A percentile compares a stretch with the other conserved stretches of the same genome.
Evolutionary conservation across 1,140 invertebrate genomes (phyloP).

Genomic region (Macrocentrus cingulum): DNA sequence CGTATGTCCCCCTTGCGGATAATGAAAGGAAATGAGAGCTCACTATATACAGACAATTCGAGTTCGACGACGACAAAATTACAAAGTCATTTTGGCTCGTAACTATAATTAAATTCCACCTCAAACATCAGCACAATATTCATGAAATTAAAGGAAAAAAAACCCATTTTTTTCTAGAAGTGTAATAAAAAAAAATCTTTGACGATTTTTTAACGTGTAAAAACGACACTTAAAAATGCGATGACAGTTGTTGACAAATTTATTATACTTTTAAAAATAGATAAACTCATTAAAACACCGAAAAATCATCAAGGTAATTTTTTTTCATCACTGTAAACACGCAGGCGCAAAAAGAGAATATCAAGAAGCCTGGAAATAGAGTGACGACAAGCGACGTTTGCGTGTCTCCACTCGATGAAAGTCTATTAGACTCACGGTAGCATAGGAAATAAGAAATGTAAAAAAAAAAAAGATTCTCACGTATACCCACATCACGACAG

Average conservation of each 20-base stretch:
- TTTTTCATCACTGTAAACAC: no score
- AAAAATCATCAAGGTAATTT: conserved; percentile 37
- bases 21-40: conserved; percentile 9
- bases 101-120: conserved; percentile 29
- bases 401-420: conserved; percentile 27
- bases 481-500: no score
- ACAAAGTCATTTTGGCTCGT: conserved; percentile 19
- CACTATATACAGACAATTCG: conserved; percentile 12
- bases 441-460: neutral
- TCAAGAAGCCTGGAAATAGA: neutral
- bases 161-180: no score
- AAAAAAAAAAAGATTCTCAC: neutral
- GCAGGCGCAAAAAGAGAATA: conserved; percentile 1
- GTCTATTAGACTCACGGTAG: neutral
- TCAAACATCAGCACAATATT: neutral
- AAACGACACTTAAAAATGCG: neutral
- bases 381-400: conserved; percentile 19
- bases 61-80: conserved; percentile 25
- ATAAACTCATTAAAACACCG: conserved; percentile 27
- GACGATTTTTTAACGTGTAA: no score
- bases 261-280: conserved; percentile 11
- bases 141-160: no score
- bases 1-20: neutral
- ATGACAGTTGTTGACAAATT: neutral
- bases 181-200: no score